Percentiles rank a stretch among this genome's conserved stretches.
Evolutionary conservation across 1,140 invertebrate species (phyloP).

Genomic region (Heliconius hermathena): DNA sequence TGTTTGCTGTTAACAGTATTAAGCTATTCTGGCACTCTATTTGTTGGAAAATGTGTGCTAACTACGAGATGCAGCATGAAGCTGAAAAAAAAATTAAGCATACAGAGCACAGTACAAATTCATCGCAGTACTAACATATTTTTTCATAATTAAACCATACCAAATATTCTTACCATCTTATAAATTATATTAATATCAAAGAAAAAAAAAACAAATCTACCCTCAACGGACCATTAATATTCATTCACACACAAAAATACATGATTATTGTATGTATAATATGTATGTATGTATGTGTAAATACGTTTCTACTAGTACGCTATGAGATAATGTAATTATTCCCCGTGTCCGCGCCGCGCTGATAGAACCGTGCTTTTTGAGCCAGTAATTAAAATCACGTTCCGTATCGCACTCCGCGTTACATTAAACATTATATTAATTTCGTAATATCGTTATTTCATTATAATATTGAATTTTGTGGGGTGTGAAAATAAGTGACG

Average conservation of each 20-base stretch:
- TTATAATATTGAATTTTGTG: conserved; percentile 44
- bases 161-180: too few relatives aligned
- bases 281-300: conserved; percentile 3
- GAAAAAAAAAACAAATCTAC: too few relatives aligned
- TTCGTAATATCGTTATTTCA: conserved; percentile 33
- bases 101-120: too few relatives aligned
- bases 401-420: conserved; percentile 41
- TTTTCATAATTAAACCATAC: too few relatives aligned
- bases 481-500: conserved; percentile 29
- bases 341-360: conserved; percentile 41
- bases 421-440: conserved; percentile 42
- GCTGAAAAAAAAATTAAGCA: too few relatives aligned
- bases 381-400: conserved; percentile 54
- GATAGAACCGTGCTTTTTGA: conserved; percentile 45
- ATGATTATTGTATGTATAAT: neutral
- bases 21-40: too few relatives aligned
- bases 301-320: conserved; percentile 37
- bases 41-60: too few relatives aligned
- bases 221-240: too few relatives aligned
- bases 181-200: too few relatives aligned
- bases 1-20: too few relatives aligned
- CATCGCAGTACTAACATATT: too few relatives aligned
- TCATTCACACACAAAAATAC: neutral
- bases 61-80: too few relatives aligned
- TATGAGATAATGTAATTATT: conserved; percentile 73